A percentile compares a stretch with the other conserved stretches of the same genome.
Evolutionary conservation across 2,888 invertebrate genomes (phyloP).

Genomic region (Tinea pellionella): DNA sequence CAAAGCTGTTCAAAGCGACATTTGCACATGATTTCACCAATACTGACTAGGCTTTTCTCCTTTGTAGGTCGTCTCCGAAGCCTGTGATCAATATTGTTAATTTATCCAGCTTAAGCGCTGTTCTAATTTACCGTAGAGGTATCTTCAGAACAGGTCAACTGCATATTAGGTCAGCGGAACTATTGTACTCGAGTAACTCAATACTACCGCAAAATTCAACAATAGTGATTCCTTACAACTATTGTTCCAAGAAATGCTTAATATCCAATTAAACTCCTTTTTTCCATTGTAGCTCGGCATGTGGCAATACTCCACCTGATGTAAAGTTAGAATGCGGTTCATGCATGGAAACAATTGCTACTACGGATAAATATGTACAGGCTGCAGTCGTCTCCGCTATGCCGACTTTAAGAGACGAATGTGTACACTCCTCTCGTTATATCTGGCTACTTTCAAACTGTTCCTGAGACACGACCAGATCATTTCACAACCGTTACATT

Average conservation of each 20-base stretch:
- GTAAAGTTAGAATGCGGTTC: no score
- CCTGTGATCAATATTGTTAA: neutral
- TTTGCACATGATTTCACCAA: neutral
- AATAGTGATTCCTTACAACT: neutral
- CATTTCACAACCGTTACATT: no score
- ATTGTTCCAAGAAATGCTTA: neutral
- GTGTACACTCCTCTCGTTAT: no score
- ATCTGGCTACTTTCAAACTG: no score
- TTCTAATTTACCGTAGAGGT: neutral
- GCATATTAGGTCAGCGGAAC: slow-evolving; percentile 39
- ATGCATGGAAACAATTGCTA: no score
- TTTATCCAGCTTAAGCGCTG: neutral
- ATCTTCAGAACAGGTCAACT: slow-evolving; percentile 29
- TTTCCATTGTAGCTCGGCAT: no score
- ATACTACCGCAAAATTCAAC: neutral
- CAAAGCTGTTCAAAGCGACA: neutral
- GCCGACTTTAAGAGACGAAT: no score
- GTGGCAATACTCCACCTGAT: no score
- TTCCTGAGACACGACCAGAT: no score
- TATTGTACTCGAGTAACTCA: neutral
- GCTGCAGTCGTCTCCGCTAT: no score
- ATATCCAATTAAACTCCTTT: no score
- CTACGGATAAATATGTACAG: no score
- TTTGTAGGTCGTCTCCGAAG: neutral
- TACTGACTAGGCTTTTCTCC: neutral